Evolutionary conservation across 1,140 invertebrate species (phyloP), one percentile per base, ranked within the genome.

Genomic region (Bombus pyrosoma): DNA sequence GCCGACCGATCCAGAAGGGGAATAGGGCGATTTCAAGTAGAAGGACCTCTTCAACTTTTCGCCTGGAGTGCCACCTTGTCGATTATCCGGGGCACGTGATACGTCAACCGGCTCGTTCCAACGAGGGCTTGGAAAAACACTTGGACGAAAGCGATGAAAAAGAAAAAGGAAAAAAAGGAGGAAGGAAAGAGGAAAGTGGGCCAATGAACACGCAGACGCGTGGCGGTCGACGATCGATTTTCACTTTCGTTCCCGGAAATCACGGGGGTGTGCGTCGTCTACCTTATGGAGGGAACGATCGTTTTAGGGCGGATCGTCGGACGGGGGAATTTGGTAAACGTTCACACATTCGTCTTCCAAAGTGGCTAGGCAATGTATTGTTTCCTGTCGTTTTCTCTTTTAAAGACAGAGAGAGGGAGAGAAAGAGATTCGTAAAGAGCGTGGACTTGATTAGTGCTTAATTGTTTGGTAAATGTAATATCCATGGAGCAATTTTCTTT

Each of bases 131-230:
- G 72, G 69, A 77, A 85, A 82, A 88, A 88, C 81, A 90, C 89
- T 88, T 80, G 34, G 59, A n/a, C 59, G 15, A 66, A 66, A 32
- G 13, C 10, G 13, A n/a, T 10, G 62, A 32, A 64, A n/a, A 64
- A 32, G n/a, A 79, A n/a, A 25, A 32, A 62, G n/a, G n/a, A 3
- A 25, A 15, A 72, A 71, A 80, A 43, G 22, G 0, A 22, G 9
- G 0, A 25, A 32, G 37, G 62, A 73, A 71, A 74, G 79, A 78
- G 73, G 59, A 88, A 90, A 90, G 89, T 90, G 89, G 83, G 83
- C 81, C 85, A 90, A 91, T 91, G 78, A 91, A 80, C 89, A 90
- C 86, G 89, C 83, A 86, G 89, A 90, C 89, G 86, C 86, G 86
- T 43, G 53, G 59, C 69, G 37, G 57, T 9, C 13, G 64, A 73